Percentiles rank a stretch among this genome's conserved stretches.
Conservation (phyloP, 2,113 vertebrate genomes). For the Halichoerus grypus region DNA sequence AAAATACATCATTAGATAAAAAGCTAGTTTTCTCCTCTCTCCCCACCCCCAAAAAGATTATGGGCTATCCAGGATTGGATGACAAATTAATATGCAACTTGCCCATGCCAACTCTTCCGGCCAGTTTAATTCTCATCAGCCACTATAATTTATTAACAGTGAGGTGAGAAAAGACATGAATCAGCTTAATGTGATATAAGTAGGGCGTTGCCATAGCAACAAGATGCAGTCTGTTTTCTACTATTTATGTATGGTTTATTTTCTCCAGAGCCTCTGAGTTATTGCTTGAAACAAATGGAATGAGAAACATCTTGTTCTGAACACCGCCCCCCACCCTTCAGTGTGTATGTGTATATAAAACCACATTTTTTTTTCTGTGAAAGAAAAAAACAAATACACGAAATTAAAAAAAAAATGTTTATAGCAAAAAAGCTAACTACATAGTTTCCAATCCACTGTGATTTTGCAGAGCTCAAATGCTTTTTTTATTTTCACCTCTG, state of each 20-base stretch:
- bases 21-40: background rate
- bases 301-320: constrained; percentile 84
- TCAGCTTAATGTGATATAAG: constrained; percentile 92
- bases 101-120: constrained; percentile 83
- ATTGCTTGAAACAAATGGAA: constrained; percentile 83
- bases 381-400: constrained; percentile 53
- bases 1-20: constrained; percentile 30
- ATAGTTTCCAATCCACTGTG: constrained; percentile 51
- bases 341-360: constrained; percentile 76
- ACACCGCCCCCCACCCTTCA: constrained; percentile 1
- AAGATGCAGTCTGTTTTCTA: constrained; percentile 89
- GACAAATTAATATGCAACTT: constrained; percentile 88
- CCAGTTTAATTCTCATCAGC: constrained; percentile 89
- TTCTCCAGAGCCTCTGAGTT: constrained; percentile 87
- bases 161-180: constrained; percentile 91
- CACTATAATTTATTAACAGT: constrained; percentile 91
- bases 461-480: constrained; percentile 73
- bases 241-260: constrained; percentile 90
- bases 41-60: background rate
- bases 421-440: constrained; percentile 71
- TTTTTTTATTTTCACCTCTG: constrained; percentile 70
- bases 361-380: constrained; percentile 57
- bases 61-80: constrained; percentile 71
- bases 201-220: constrained; percentile 91
- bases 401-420: constrained; percentile 63